Evolutionary conservation across 1,140 invertebrate species (phyloP), one percentile per base, ranked within the genome.

Genomic region (Lasioglossum baleicum): DNA sequence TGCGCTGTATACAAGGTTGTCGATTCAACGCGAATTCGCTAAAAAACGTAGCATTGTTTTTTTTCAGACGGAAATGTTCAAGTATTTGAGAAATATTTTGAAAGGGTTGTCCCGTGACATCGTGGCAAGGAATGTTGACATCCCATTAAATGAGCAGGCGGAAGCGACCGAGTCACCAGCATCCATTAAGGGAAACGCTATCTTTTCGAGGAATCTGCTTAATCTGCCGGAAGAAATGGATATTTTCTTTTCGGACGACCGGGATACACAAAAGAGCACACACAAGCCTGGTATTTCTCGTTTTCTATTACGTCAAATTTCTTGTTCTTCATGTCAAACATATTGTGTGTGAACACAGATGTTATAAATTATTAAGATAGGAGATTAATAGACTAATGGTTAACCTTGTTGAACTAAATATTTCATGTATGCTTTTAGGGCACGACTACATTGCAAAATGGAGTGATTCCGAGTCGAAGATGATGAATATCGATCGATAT

Each of bases 61-160:
- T 11, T 83, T 81, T 13, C 40, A 85, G 83, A 35, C 26, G 35
- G 69, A 81, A 64, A 63, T 81, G 51, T 58, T 53, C 13, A 74
- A 74, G 11, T 56, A 81, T 8, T 10, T 85, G 10, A 48, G 35
- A 20, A 1, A 6, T 8, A 48, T 51, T 17, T 58, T 48, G 48
- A 70, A 44, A 15, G 68, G 53, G 2, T 35, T 63, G 15, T 40
- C 31, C 10, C 65, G 51, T 40, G 76, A 61, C 15, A 0, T 53
- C 20, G 58, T 42, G 5, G 0, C 66, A 51, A 81, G 56, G 35
- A 75, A 61, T 44, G 48, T 79, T 26, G 44, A 83, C 10, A 6
- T n/a, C 35, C 22, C 42, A 10, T n/a, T 79, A n/a, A 64, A 56
- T 11, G 72, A 76, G 42, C 31, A 31, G 44, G 35, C 51, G 58